Base-by-base conservation (phyloP, 2,113 vertebrate species). In the Pseudolaguvia tuberculata region DNA sequence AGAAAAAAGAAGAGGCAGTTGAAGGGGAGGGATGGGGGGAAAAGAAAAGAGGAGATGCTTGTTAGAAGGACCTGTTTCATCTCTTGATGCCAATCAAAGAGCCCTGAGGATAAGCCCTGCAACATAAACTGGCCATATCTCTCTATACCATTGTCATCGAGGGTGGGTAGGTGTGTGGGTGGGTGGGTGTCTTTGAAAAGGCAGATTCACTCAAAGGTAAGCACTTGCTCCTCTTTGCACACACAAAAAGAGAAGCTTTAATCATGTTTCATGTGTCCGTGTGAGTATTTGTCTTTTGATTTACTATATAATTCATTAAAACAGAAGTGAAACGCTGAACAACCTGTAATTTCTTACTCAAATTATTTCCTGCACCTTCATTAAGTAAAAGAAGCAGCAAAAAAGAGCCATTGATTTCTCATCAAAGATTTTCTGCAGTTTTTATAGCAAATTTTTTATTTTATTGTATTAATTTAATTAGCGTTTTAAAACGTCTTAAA, bases 51-150 rank as follows among this genome's bases (percentile, higher is more conserved):
- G 59, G 42, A 55, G 53, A 51, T 53, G 70, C 74, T 81, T 81
- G 74, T 81, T 83, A 81, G 78, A 72, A 72, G 69, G 73, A 69
- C 56, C 65, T 67, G 70, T 65, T 78, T 83, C 77, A 81, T 79
- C 75, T 73, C 67, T 83, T 65, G 25, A 70, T 77, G 82, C 72
- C 79, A 83, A 73, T 83, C 73, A 83, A 72, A 81, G 59, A 67
- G 70, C 75, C 70, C 67, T 51, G 48, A 50, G 74, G 75, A 83
- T 76, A 48, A 75, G 61, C 56, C 29, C 63, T 62, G 72, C 67
- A 76, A 70, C 21, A 29, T 76, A 70, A 78, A 78, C 76, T 27
- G 66, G 68, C 61, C 76, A 72, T 72, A 68, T 58, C 39, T 39
- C 48, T 45, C 50, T 21, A 25, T 17, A 23, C 21, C 17, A 13